These are phyloP conservation scores for Drosophila kurseongensis DNA, from an alignment of 1,140 invertebrate species.

Conservation along the genomic window DNA sequence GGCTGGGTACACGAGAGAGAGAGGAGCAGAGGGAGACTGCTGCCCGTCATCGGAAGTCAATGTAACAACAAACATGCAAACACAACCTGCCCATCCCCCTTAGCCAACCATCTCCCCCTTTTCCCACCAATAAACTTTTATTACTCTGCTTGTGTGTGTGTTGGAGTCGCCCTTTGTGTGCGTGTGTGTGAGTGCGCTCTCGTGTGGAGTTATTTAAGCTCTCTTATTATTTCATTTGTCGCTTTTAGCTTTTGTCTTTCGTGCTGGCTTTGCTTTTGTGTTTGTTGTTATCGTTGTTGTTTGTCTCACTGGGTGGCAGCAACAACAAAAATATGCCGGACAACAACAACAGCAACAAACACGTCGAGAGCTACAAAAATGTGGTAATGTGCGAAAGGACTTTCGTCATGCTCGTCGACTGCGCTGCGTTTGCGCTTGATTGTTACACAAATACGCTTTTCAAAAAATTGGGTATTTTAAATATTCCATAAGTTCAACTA, in stretches of 20 bases:
- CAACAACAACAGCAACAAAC: slow-evolving; percentile 31
- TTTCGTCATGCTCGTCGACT: slow-evolving; percentile 76
- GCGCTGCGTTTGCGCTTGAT: slow-evolving; percentile 44
- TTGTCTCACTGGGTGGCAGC: slow-evolving; percentile 68
- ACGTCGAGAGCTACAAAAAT: slow-evolving; percentile 52
- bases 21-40: slow-evolving; percentile 28
- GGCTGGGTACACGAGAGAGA: background rate
- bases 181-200: slow-evolving; percentile 40
- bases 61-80: slow-evolving; percentile 83
- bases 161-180: slow-evolving; percentile 17
- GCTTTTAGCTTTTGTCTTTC: slow-evolving; percentile 83
- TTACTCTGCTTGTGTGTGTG: slow-evolving; percentile 7
- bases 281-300: slow-evolving; percentile 29
- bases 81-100: slow-evolving; percentile 39
- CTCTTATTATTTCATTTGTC: slow-evolving; percentile 83
- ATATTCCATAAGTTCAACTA: background rate
- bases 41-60: slow-evolving; percentile 82
- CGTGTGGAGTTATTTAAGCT: slow-evolving; percentile 83
- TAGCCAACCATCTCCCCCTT: background rate
- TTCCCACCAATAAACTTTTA: slow-evolving; percentile 15
- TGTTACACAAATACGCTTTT: slow-evolving; percentile 31
- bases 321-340: slow-evolving; percentile 28
- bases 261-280: slow-evolving; percentile 61
- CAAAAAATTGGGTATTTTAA: background rate
- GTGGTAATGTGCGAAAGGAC: slow-evolving; percentile 83